phyloP scores from a whole-genome alignment of 2,113 vertebrate genomes.

The Odobenus rosmarus region DNA sequence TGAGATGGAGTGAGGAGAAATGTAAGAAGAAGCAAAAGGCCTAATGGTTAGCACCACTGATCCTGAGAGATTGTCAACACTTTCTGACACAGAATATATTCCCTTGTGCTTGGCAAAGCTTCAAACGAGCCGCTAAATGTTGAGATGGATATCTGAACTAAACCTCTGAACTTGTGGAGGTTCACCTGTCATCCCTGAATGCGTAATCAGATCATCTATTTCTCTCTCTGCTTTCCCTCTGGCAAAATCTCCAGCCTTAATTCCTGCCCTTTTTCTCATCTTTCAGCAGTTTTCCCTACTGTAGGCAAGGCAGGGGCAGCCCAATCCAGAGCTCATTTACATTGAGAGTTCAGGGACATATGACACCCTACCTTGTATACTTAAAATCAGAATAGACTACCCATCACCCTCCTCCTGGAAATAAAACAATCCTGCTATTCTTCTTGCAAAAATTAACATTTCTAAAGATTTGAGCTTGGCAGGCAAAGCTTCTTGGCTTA shows the following conservation, averaged over 20 bases:
- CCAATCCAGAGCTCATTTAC: conserved; percentile 28
- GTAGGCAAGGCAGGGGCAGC: background rate
- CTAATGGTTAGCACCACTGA: background rate
- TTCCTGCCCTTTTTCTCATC: conserved; percentile 43
- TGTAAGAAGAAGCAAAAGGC: background rate
- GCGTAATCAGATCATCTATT: conserved; percentile 56
- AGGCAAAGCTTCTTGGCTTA: background rate
- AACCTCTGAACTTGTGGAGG: conserved; percentile 58
- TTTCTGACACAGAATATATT: background rate
- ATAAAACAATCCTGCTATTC: conserved; percentile 30
- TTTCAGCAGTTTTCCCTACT: conserved; percentile 52
- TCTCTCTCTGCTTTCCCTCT: conserved; percentile 10
- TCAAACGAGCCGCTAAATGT: conserved; percentile 49
- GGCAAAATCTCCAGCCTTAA: background rate
- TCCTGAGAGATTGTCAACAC: conserved; percentile 26
- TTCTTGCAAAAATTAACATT: conserved; percentile 54
- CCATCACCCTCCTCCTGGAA: conserved; percentile 31
- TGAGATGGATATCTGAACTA: conserved; percentile 26
- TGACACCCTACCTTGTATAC: background rate
- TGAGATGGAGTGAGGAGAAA: background rate
- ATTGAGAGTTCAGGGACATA: background rate
- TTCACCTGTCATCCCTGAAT: conserved; percentile 48
- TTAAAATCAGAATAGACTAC: conserved; percentile 62
- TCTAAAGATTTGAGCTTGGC: background rate
- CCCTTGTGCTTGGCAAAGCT: background rate